phyloP scores from a whole-genome alignment of 1,140 invertebrate species.

The Meloidogyne floridensis region DNA sequence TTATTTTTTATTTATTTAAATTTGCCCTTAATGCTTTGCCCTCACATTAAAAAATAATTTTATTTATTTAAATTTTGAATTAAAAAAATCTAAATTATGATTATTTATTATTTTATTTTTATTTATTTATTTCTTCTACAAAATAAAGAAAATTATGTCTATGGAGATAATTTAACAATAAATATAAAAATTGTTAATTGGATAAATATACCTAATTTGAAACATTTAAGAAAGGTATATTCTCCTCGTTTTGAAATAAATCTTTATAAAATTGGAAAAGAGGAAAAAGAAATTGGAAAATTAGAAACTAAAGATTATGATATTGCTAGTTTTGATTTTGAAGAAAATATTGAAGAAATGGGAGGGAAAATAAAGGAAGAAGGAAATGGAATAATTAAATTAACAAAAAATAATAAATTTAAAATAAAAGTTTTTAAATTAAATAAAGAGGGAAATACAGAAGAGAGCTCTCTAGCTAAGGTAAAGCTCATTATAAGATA shows the following conservation, averaged over 20 bases:
- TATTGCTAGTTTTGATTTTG: not conserved
- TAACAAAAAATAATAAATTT: constrained; percentile 8
- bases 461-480: not conserved
- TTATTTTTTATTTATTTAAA: no score
- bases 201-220: not conserved
- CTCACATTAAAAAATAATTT: no score
- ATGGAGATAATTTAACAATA: not conserved
- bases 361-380: not conserved
- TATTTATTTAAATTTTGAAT: no score
- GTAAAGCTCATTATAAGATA: not conserved
- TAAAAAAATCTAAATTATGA: no score
- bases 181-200: constrained; percentile 5
- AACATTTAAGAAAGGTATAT: not conserved
- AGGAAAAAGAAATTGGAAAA: not conserved
- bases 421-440: constrained; percentile 3
- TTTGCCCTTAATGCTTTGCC: no score
- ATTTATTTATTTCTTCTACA: not conserved
- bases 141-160: not conserved
- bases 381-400: not conserved
- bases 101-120: not conserved
- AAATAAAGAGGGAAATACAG: not conserved
- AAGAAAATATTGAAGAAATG: not conserved
- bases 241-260: constrained; percentile 6
- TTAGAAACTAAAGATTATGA: not conserved
- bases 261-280: not conserved